phyloP scores from a whole-genome alignment of 2,888 invertebrate species.

The Aleiodes leptofemur region DNA sequence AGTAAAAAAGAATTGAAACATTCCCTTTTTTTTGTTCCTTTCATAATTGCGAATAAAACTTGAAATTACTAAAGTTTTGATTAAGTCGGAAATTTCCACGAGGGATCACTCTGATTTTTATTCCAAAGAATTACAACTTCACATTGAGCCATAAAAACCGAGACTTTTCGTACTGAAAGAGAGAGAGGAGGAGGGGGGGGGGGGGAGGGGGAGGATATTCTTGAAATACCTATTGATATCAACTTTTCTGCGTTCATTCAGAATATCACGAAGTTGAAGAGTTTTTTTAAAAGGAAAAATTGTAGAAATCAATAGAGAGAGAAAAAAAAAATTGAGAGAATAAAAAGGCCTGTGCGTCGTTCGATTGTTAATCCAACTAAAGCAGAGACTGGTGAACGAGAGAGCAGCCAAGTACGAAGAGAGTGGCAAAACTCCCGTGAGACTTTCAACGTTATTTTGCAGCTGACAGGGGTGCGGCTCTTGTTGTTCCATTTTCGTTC shows the following conservation, averaged over 20 bases:
- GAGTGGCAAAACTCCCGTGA: constrained; percentile 39
- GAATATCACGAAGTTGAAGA: not conserved
- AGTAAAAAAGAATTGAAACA: no score
- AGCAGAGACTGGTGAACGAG: constrained; percentile 16
- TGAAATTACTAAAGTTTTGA: no score
- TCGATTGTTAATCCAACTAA: constrained; percentile 37
- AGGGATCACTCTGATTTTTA: no score
- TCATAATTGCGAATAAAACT: no score
- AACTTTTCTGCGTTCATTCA: not conserved
- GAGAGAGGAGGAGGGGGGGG: no score
- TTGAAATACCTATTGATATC: not conserved
- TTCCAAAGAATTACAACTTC: no score
- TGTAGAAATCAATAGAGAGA: constrained; percentile 10
- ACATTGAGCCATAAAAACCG: no score
- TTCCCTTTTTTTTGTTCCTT: no score
- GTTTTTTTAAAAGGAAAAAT: constrained; percentile 14
- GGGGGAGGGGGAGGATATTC: not conserved
- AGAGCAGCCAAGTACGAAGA: constrained; percentile 29
- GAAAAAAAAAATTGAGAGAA: not conserved
- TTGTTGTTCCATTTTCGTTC: constrained; percentile 30
- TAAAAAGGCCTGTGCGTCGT: constrained; percentile 20
- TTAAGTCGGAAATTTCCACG: no score
- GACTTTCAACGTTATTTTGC: constrained; percentile 40
- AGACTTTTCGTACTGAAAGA: no score
- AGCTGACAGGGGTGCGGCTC: constrained; percentile 41